Evolutionary conservation across 2,888 invertebrate genomes (phyloP).

Genomic region (Beris chalybata): DNA sequence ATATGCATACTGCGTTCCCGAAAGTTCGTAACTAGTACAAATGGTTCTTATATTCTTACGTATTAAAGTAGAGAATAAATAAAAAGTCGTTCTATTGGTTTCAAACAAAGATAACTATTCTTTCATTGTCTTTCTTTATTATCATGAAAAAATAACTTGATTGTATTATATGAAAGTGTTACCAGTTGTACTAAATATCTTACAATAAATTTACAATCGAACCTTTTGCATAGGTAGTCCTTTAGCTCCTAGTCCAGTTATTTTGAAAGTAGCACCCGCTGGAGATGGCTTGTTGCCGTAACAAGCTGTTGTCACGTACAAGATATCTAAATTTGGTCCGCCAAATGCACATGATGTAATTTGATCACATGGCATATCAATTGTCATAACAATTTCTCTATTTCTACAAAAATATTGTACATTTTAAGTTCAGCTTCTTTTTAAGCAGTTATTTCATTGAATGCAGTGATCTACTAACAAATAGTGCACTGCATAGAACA

Average conservation of each 20-base stretch:
- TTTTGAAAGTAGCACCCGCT: conserved; percentile 62
- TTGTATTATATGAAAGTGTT: no score
- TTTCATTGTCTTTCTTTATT: no score
- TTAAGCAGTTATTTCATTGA: not conserved
- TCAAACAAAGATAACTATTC: no score
- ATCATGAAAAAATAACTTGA: no score
- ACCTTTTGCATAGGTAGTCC: conserved; percentile 56
- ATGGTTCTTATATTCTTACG: no score
- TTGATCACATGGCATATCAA: conserved; percentile 67
- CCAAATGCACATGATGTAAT: conserved; percentile 75
- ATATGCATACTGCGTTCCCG: no score
- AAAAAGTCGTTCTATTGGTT: no score
- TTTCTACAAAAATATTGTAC: conserved; percentile 42
- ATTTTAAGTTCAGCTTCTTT: not conserved
- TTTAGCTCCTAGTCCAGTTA: conserved; percentile 62
- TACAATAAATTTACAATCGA: conserved; percentile 27
- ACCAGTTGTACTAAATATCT: no score
- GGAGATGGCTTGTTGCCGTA: conserved; percentile 50
- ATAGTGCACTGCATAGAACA: not conserved
- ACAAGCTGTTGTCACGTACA: conserved; percentile 70
- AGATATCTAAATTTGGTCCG: conserved; percentile 65
- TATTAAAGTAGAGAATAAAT: no score
- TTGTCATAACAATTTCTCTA: conserved; percentile 61
- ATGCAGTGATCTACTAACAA: not conserved
- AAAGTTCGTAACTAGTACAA: no score